Evolutionary conservation across 2,888 invertebrate genomes (phyloP), one percentile per base, ranked within the genome.

Genomic region (Helleia helle): DNA sequence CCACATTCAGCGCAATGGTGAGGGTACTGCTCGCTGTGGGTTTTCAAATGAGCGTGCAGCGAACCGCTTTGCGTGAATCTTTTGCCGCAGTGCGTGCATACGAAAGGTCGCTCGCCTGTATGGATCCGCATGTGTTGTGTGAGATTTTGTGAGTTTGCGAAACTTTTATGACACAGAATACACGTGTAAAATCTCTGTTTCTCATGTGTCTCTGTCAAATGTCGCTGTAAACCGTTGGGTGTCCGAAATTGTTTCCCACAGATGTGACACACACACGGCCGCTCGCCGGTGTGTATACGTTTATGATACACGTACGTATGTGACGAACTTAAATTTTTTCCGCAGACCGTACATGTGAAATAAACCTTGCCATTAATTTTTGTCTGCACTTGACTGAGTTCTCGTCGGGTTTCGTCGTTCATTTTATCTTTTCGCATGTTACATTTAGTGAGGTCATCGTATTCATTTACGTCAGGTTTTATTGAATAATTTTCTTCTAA

Each of bases 181-280:
- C 90, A 90, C 0, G 86, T 61, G 59, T 87, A 87, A 9, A 88
- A 87, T 47, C 88, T 87, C 3, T 87, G 74, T 2, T 87, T 83
- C 50, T 87, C 86, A 66, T 90, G 90, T 1, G 90, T 90, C 52
- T 89, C 88, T 13, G 86, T 76, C 14, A 90, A 54, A 56, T 91
- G 90, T 1, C 90, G 72, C 31, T 86, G 86, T 15, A 90, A 65
- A 0, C 89, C 90, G 64, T 87, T 87, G 9, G 88, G 88, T n/a
- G 89, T 87, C 13, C 90, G 77, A 66, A 90, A 90, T 57, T 87
- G 87, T 52, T 88, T 89, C 2, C 90, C 90, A 60, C 90, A 90
- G 12, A 89, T 58, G 61, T 90, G 89, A 56, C 90, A 90, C 43
- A 88, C 87, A 63, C 87, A 90, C 1, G 90, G 88, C 34, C 88